Conservation (phyloP, 1,140 invertebrate species). For the Scaptomyza montana region DNA sequence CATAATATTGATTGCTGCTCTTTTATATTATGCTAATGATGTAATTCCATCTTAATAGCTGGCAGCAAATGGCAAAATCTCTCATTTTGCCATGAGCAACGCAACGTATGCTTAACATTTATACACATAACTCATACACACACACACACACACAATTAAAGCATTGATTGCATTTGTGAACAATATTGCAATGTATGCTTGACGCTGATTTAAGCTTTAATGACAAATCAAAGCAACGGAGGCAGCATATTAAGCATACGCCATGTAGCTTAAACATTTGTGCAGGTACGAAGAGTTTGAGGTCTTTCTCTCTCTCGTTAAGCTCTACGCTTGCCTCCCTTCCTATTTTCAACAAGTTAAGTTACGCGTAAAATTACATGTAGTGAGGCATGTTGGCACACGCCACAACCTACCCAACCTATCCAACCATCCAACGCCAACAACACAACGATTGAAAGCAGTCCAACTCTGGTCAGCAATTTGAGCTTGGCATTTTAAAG, state of each 20-base stretch:
- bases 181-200: conserved; percentile 38
- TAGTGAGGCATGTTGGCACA: conserved; percentile 72
- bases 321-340: not conserved
- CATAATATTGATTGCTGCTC: conserved; percentile 11
- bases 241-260: conserved; percentile 70
- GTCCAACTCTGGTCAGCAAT: conserved; percentile 71
- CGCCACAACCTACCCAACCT: not conserved
- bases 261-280: conserved; percentile 74
- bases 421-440: not conserved
- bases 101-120: conserved; percentile 59
- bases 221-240: conserved; percentile 65
- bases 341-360: conserved; percentile 73
- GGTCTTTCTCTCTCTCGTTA: not conserved
- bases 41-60: conserved; percentile 57
- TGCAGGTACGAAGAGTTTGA: conserved; percentile 7
- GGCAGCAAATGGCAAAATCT: conserved; percentile 8
- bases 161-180: conserved; percentile 18
- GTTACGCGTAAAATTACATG: conserved; percentile 81
- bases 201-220: conserved; percentile 67
- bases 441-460: conserved; percentile 3
- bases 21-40: conserved; percentile 44
- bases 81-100: conserved; percentile 13
- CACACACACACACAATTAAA: conserved; percentile 23
- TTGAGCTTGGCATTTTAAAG: conserved; percentile 69
- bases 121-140: conserved; percentile 49